A percentile compares a stretch with the other conserved stretches of the same genome.
Evolutionary conservation across 2,113 vertebrate species (phyloP).

Genomic region (Nothobranchius kuhntae): DNA sequence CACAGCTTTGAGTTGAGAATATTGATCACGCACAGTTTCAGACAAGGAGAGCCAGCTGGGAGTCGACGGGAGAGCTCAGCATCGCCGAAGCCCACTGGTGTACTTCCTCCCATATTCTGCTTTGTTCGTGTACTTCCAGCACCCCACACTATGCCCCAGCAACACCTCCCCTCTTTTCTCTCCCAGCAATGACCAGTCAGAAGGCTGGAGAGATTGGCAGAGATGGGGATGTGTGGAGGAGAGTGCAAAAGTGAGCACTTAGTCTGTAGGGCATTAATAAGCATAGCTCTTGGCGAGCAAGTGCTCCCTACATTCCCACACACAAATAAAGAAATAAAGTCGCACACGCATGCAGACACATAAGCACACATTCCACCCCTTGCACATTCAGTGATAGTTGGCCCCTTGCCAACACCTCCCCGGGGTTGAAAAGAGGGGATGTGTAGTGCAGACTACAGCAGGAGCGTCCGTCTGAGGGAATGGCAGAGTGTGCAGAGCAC

Average conservation of each 20-base stretch:
- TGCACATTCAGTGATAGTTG: conserved; percentile 63
- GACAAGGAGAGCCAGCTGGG: conserved; percentile 57
- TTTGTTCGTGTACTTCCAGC: conserved; percentile 36
- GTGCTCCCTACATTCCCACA: conserved; percentile 69
- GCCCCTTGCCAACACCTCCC: conserved; percentile 60
- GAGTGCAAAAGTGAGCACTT: conserved; percentile 62
- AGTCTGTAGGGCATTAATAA: conserved; percentile 76
- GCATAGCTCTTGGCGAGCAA: conserved; percentile 71
- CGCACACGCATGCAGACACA: conserved; percentile 41
- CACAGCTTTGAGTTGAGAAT: conserved; percentile 40
- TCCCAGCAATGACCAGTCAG: conserved; percentile 56
- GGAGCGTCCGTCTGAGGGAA: conserved; percentile 63
- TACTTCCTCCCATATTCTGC: conserved; percentile 49
- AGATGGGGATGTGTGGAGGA: conserved; percentile 38
- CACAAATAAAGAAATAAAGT: conserved; percentile 24
- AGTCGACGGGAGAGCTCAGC: conserved; percentile 45
- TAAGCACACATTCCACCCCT: conserved; percentile 35
- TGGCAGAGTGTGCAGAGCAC: conserved; percentile 50
- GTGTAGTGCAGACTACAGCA: conserved; percentile 59
- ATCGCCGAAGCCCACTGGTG: conserved; percentile 33
- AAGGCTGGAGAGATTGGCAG: conserved; percentile 39
- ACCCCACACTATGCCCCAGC: conserved; percentile 24
- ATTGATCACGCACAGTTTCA: conserved; percentile 62
- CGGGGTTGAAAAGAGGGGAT: conserved; percentile 59
- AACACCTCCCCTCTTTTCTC: conserved; percentile 23